Evolutionary conservation across 1,140 invertebrate genomes (phyloP), one percentile per base, ranked within the genome.

Genomic region (Pogonomyrmex californicus): DNA sequence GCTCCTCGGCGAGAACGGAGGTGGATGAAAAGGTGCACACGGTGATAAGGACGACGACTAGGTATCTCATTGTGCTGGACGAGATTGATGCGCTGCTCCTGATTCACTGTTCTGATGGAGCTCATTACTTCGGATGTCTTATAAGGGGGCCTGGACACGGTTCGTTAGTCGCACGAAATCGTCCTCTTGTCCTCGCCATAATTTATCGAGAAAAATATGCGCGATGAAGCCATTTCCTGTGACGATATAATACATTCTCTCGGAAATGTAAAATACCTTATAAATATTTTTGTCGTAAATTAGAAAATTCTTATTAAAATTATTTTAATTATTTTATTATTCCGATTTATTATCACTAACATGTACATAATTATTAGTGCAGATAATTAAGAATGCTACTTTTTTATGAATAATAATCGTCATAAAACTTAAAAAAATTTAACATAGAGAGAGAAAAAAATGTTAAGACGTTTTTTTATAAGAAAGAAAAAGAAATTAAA

Each of bases 151-250:
- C 33, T 23, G 36, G 33, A 38, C 38, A 79, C 33, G 77, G 66
- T 83, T 92, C 86, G 88, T 92, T 92, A 92, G 79, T 71, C 47
- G 86, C 91, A 93, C 86, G 90, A 91, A 85, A 89, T 85, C 86
- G 58, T 77, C 47, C 14, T 38, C 70, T 23, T 89, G 58, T 41
- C 56, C 38, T 38, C 4, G 33, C 51, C 63, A 62, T 87, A 89
- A 90, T 89, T 90, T 49, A 62, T 70, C 85, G 9, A 78, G 65
- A 33, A 85, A 87, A 88, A 83, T 82, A 68, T n/a, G 62, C 85
- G 44, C 56, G 23, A 44, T 12, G 51, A 44, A 56, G 49, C 49
- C 12, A 63, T 38, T 88, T 89, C 30, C 83, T 81, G 68, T 5
- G 33, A 10, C 33, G 63, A 7, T 68, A 17, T 41, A 60, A 4